Percentiles rank a stretch among this genome's conserved stretches.
phyloP scores from a whole-genome alignment of 2,113 vertebrate species.

The Sitta europaea region DNA sequence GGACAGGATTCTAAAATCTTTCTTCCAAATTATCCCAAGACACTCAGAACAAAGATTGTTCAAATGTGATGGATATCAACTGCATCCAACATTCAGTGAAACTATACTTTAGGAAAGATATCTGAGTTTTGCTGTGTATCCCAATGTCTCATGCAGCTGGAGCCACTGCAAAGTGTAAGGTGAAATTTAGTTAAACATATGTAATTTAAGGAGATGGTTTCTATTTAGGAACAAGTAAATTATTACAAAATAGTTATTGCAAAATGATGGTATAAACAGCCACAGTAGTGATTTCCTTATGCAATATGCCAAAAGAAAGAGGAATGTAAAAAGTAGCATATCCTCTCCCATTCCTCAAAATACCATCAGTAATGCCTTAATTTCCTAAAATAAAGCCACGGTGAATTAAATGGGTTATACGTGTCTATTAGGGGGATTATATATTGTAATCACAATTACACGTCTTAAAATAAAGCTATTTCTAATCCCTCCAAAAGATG shows the following conservation, averaged over 20 bases:
- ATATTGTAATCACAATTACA: slow-evolving; percentile 56
- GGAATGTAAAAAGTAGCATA: background rate
- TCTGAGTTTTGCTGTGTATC: background rate
- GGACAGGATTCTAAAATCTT: background rate
- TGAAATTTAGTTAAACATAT: background rate
- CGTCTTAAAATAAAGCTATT: slow-evolving; percentile 59
- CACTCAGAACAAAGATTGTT: background rate
- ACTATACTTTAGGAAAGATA: background rate
- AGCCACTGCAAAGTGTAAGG: background rate
- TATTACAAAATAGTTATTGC: background rate
- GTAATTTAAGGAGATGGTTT: background rate
- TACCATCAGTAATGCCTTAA: slow-evolving; percentile 30
- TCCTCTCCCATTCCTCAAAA: background rate
- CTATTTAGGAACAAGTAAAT: background rate
- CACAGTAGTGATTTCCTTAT: background rate
- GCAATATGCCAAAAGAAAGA: background rate
- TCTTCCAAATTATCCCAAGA: background rate
- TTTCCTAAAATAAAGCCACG: slow-evolving; percentile 25
- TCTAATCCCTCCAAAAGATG: slow-evolving; percentile 59
- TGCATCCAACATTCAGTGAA: background rate
- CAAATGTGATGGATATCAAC: background rate
- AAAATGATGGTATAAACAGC: background rate
- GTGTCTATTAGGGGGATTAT: slow-evolving; percentile 26
- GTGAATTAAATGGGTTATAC: slow-evolving; percentile 22
- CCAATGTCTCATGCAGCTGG: background rate